Evolutionary conservation across 1,140 invertebrate species (phyloP).

Genomic region (Cydia strobilella): DNA sequence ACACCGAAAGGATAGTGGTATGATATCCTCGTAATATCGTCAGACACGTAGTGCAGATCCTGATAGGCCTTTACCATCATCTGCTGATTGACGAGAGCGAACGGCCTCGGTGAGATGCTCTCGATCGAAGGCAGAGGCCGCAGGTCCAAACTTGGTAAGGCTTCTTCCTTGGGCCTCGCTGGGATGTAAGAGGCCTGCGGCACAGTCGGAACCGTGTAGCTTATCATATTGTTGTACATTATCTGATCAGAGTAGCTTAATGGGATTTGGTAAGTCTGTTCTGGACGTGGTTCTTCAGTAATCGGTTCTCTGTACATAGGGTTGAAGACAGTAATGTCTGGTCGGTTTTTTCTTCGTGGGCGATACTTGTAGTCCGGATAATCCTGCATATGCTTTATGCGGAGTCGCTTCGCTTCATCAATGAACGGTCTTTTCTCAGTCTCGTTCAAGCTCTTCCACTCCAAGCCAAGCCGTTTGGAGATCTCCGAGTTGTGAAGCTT

Average conservation of each 20-base stretch:
- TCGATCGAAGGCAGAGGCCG: slow-evolving; percentile 72
- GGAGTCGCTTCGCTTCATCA: slow-evolving; percentile 88
- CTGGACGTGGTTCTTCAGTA: slow-evolving; percentile 59
- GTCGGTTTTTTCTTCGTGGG: slow-evolving; percentile 85
- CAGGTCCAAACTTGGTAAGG: slow-evolving; percentile 57
- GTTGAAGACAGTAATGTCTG: slow-evolving; percentile 51
- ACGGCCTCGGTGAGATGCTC: slow-evolving; percentile 71
- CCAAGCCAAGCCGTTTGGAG: slow-evolving; percentile 84
- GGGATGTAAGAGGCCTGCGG: slow-evolving; percentile 62
- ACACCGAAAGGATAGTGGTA: slow-evolving; percentile 74
- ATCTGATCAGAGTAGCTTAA: slow-evolving; percentile 62
- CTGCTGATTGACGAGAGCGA: slow-evolving; percentile 75
- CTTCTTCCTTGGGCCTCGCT: slow-evolving; percentile 62
- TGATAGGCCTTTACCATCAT: slow-evolving; percentile 79
- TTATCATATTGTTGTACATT: slow-evolving; percentile 73
- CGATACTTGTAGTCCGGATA: slow-evolving; percentile 88
- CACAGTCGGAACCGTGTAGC: slow-evolving; percentile 67
- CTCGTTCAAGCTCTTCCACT: slow-evolving; percentile 87
- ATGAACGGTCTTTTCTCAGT: slow-evolving; percentile 89
- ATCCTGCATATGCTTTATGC: slow-evolving; percentile 88
- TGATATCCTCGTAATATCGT: slow-evolving; percentile 69
- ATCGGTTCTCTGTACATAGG: slow-evolving; percentile 58
- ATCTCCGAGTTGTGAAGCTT: slow-evolving; percentile 91
- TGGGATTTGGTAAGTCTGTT: slow-evolving; percentile 60
- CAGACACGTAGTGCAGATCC: slow-evolving; percentile 71